A percentile compares a stretch with the other conserved stretches of the same genome.
Evolutionary conservation across 2,797 vertebrate genomes (phyloP).

Genomic region (Micromesistius poutassou): DNA sequence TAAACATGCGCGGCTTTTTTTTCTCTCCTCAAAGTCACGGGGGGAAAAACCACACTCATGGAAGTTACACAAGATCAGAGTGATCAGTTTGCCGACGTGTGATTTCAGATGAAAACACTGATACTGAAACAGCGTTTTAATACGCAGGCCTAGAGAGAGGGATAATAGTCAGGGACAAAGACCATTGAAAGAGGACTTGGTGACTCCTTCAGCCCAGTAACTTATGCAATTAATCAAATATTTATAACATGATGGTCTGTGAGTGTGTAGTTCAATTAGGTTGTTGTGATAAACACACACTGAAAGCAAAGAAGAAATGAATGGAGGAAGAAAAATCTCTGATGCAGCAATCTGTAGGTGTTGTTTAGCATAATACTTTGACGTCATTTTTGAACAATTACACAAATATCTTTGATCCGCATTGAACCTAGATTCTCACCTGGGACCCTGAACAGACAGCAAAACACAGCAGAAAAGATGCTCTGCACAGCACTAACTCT

Average conservation of each 20-base stretch:
- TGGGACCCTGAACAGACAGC: background rate
- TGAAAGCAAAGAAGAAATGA: background rate
- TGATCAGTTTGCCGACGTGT: constrained; percentile 7
- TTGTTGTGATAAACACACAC: background rate
- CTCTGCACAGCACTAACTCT: background rate
- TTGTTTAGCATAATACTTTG: background rate
- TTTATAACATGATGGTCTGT: background rate
- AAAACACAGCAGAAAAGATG: background rate
- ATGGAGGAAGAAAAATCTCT: background rate
- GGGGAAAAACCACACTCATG: constrained; percentile 30
- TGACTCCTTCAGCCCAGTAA: background rate
- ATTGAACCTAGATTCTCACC: background rate
- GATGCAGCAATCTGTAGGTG: background rate
- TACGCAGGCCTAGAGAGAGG: background rate
- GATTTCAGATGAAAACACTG: background rate
- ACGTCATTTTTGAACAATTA: background rate
- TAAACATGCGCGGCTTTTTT: constrained; percentile 48
- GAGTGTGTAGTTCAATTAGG: background rate
- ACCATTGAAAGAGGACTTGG: too few species aligned
- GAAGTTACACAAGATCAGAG: constrained; percentile 25
- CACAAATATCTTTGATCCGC: background rate
- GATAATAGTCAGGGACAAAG: background rate
- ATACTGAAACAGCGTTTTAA: background rate
- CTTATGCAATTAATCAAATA: background rate
- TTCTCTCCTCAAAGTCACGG: constrained; percentile 36